Evolutionary conservation across 2,113 vertebrate species (phyloP).

Genomic region (Typhlomys cinereus): DNA sequence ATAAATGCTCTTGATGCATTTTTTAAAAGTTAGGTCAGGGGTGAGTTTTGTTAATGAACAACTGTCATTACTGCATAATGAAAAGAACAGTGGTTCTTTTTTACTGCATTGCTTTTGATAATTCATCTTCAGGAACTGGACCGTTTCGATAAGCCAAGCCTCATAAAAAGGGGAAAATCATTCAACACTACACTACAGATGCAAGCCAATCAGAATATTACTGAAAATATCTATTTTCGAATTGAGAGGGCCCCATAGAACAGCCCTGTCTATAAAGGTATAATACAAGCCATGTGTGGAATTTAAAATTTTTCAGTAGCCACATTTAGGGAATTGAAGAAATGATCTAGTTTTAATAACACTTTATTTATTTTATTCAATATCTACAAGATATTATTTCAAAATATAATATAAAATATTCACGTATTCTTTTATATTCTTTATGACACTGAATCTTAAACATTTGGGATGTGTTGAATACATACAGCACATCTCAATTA

Average conservation of each 20-base stretch:
- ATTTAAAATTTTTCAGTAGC: background rate
- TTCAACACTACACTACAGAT: background rate
- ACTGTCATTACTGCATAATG: conserved; percentile 22
- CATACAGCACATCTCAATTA: background rate
- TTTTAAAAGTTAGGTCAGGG: conserved; percentile 15
- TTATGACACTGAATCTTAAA: background rate
- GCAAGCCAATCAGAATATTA: background rate
- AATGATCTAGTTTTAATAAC: background rate
- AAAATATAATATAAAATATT: background rate
- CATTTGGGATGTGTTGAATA: background rate
- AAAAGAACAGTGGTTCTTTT: conserved; percentile 37
- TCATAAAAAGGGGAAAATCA: background rate
- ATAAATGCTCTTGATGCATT: conserved; percentile 25
- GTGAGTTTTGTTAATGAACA: conserved; percentile 19
- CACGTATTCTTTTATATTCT: background rate
- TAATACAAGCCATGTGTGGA: background rate
- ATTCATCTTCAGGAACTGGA: background rate
- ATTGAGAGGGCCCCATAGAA: background rate
- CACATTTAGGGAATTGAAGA: background rate
- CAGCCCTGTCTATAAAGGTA: background rate
- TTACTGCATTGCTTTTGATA: background rate
- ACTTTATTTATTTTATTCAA: background rate
- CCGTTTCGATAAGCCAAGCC: background rate
- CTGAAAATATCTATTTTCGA: background rate
- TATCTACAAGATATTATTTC: conserved; percentile 1